These are phyloP conservation scores for Petroica traversi DNA, from an alignment of 2,113 vertebrate genomes.

Conservation along the genomic window DNA sequence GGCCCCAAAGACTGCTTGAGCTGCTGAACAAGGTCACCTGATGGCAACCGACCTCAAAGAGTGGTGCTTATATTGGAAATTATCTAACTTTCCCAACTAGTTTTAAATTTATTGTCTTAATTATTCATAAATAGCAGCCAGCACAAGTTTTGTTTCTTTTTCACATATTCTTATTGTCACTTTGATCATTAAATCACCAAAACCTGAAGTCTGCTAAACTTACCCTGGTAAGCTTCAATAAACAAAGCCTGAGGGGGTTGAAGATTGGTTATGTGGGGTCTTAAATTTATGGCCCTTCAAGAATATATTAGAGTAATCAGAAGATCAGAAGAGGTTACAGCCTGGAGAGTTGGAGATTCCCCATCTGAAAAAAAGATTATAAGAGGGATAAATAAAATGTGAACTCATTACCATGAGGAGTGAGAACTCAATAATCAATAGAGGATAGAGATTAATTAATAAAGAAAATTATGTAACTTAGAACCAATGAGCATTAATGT, in stretches of 20 bases:
- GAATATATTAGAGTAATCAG: background rate
- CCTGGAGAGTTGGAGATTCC: background rate
- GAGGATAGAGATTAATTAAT: background rate
- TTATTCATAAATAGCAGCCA: background rate
- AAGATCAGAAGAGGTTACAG: background rate
- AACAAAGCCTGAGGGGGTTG: background rate
- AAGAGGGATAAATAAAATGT: background rate
- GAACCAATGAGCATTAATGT: background rate
- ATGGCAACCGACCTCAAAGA: background rate
- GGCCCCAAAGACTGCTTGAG: background rate
- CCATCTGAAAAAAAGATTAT: background rate
- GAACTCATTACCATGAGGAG: background rate
- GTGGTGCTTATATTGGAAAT: background rate
- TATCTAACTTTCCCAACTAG: background rate
- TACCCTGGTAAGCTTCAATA: background rate
- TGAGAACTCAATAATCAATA: background rate
- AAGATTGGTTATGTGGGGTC: background rate
- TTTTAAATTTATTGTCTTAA: background rate
- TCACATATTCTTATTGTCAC: background rate
- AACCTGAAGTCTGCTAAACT: background rate
- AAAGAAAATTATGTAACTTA: background rate
- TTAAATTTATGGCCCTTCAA: background rate
- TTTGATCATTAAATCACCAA: background rate
- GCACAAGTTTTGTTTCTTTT: background rate
- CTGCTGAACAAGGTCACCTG: background rate